phyloP scores from a whole-genome alignment of 2,113 vertebrate species.

The Rhineura floridana region DNA sequence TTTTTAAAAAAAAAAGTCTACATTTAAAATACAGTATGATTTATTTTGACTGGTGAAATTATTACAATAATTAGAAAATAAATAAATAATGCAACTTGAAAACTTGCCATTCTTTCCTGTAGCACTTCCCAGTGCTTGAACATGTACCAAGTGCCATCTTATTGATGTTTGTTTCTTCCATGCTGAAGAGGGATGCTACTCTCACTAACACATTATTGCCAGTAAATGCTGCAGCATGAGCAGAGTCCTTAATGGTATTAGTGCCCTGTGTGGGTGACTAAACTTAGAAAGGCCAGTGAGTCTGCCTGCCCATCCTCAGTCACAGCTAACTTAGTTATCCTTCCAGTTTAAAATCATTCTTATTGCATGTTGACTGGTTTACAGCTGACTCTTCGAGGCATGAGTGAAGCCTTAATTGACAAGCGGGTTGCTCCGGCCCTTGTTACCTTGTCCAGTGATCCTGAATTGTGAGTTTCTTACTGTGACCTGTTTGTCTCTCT shows the following conservation, averaged over 20 bases:
- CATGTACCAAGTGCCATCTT: not conserved
- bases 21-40: not conserved
- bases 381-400: slow-evolving; percentile 99
- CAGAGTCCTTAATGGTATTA: slow-evolving; percentile 70
- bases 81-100: not conserved
- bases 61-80: slow-evolving; percentile 10
- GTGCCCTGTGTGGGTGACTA: slow-evolving; percentile 72
- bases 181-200: slow-evolving; percentile 76
- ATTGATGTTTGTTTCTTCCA: slow-evolving; percentile 79
- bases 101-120: not conserved
- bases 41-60: slow-evolving; percentile 20
- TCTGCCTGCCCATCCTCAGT: slow-evolving; percentile 82
- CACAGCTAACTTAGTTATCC: slow-evolving; percentile 78
- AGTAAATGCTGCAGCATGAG: slow-evolving; percentile 74
- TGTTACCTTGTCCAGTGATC: slow-evolving; percentile 99
- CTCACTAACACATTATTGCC: slow-evolving; percentile 74
- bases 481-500: slow-evolving; percentile 73
- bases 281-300: slow-evolving; percentile 73
- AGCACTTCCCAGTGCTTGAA: not conserved
- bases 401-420: slow-evolving; percentile 99
- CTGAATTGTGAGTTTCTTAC: slow-evolving; percentile 99
- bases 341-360: slow-evolving; percentile 84
- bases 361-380: slow-evolving; percentile 95
- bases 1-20: not conserved
- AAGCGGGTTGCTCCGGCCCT: slow-evolving; percentile 99